These are phyloP conservation scores for Uria aalge DNA, from an alignment of 2,113 vertebrate species.

Conservation along the genomic window DNA sequence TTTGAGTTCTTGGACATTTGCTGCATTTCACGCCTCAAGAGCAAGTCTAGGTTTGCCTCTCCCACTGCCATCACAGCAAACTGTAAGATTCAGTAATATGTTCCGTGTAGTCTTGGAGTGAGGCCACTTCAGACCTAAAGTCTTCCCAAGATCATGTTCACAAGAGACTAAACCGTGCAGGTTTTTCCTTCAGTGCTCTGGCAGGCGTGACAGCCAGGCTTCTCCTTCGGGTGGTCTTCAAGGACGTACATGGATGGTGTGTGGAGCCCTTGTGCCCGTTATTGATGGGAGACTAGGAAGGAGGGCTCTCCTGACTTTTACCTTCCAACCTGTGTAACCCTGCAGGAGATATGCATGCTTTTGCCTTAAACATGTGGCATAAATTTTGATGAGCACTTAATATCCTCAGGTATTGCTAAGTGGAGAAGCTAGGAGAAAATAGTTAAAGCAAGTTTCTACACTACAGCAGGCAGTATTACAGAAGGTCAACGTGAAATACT, in stretches of 20 bases:
- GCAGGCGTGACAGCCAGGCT: neutral
- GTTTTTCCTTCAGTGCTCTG: neutral
- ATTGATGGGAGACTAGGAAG: neutral
- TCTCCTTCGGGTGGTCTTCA: neutral
- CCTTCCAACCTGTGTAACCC: neutral
- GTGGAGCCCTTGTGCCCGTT: neutral
- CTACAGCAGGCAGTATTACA: neutral
- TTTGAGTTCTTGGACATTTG: neutral
- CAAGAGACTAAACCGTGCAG: neutral
- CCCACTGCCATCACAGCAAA: neutral
- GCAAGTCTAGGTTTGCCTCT: neutral
- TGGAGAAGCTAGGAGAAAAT: neutral
- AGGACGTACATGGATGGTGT: accelerated
- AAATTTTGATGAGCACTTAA: neutral
- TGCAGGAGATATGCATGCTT: neutral
- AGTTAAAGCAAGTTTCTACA: neutral
- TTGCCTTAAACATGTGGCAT: neutral
- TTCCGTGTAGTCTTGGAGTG: neutral
- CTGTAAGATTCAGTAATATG: neutral
- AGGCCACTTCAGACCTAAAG: neutral
- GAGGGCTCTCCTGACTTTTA: neutral
- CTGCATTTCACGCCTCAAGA: neutral
- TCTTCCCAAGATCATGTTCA: neutral
- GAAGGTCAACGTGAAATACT: neutral
- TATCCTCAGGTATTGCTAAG: neutral